Base-by-base conservation (phyloP, 2,888 invertebrate species). In the Dromius quadrimaculatus region DNA sequence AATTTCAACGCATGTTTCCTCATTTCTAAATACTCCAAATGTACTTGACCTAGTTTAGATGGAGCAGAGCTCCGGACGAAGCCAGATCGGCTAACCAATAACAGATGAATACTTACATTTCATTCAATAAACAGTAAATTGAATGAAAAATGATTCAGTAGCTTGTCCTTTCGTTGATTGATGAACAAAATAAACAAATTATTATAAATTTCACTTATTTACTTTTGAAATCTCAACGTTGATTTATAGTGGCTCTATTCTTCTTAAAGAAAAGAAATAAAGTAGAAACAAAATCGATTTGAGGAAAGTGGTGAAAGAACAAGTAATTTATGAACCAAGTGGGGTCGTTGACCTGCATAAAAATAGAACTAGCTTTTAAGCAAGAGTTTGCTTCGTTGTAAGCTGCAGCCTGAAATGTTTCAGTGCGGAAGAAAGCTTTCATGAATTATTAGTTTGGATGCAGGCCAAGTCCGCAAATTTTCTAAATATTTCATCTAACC, bases 241-340 rank as follows among this genome's bases (percentile, higher is more conserved):
- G 59, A 59, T 59, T 59, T 59, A 59, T 59, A 13, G 36, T 38
- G 11, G 20, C 20, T 47, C 47, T 20, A 20, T 23, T 20, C 47
- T 36, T 6, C 36, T 8, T 34, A 15, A 57, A 19, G 11, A 36
- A 59, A 34, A 59, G 36, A 17, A 59, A 47, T 23, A 47, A 47
- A 59, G 20, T 36, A n/a, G 59, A 34, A 59, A 59, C 19, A 59
- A 19, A 59, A 59, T 59, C 59, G 59, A 59, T 59, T 32, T 28
- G 17, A 9, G 22, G 20, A 34, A 59, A 59, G 38, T 59, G 59
- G 36, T 59, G 36, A 59, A 38, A 59, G 59, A 19, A 36, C 20
- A 36, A 34, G 36, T 59, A 59, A 59, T 59, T 34, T 59, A 59
- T 59, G 36, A 59, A 9, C 36, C 19, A 36, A 36, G 59, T 2